Conservation (phyloP, 2,113 vertebrate genomes). For the Pelusios castaneus region DNA sequence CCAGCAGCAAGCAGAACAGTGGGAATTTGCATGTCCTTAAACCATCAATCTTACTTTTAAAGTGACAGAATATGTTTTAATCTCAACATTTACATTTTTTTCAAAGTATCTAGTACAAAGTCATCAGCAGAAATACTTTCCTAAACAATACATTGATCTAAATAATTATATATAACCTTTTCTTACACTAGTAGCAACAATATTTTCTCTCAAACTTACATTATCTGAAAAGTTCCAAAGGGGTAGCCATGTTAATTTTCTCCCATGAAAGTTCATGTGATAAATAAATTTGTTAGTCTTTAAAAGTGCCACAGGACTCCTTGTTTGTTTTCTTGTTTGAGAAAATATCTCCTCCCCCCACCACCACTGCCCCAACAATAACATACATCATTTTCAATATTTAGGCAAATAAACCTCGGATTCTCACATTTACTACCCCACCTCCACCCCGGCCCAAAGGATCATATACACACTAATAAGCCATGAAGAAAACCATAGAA, state of each 20-base stretch:
- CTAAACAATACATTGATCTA: not conserved
- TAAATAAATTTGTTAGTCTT: no score
- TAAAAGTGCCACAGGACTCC: no score
- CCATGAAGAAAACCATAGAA: not conserved
- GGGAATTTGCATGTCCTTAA: not conserved
- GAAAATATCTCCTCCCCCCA: no score
- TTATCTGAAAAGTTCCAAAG: no score
- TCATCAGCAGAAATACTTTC: not conserved
- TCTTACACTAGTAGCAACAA: not conserved
- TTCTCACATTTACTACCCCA: not conserved
- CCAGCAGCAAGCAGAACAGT: not conserved
- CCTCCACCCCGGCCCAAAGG: not conserved
- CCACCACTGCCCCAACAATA: no score
- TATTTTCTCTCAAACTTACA: accelerated
- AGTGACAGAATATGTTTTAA: not conserved
- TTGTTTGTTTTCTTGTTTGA: no score
- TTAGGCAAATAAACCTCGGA: not conserved
- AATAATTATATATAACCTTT: not conserved
- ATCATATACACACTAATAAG: not conserved
- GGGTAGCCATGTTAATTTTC: no score
- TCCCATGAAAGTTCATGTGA: no score
- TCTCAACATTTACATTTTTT: not conserved
- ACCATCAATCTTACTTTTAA: not conserved
- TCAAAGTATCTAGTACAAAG: not conserved
- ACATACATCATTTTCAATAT: not conserved